Conservation (phyloP, 2,113 vertebrate species). For the Protobothrops mucrosquamatus region DNA sequence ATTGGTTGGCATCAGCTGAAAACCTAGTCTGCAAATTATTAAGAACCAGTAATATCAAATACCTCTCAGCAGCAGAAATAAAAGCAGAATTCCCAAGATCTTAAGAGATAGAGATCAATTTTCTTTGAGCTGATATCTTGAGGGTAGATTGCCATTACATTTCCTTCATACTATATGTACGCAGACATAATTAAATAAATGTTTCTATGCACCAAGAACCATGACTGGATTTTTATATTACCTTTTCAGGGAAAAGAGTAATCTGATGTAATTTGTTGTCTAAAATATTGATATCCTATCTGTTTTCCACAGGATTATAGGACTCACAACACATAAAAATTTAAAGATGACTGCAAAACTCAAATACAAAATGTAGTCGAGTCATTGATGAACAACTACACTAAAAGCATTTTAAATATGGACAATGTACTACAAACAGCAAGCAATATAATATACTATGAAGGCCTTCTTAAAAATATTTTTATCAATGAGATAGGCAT, state of each 20-base stretch:
- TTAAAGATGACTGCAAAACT: not conserved
- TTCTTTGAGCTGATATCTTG: not conserved
- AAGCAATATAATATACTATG: not conserved
- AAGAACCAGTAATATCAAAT: not conserved
- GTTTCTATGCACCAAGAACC: not conserved
- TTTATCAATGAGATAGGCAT: not conserved
- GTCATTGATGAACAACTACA: not conserved
- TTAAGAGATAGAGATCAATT: not conserved
- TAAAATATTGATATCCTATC: not conserved
- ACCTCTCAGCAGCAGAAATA: slow-evolving; percentile 31
- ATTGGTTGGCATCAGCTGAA: not conserved
- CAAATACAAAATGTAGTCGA: not conserved
- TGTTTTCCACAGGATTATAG: not conserved
- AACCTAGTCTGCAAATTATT: not conserved
- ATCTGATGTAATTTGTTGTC: not conserved
- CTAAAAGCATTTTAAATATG: not conserved
- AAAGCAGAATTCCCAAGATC: not conserved
- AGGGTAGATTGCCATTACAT: not conserved
- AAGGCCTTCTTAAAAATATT: not conserved
- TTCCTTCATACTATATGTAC: not conserved
- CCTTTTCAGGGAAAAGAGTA: not conserved
- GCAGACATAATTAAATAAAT: not conserved
- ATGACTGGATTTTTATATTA: not conserved
- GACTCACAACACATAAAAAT: not conserved
- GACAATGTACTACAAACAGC: not conserved